Evolutionary conservation across 2,113 vertebrate species (phyloP).

Genomic region (Amphilophus citrinellus): DNA sequence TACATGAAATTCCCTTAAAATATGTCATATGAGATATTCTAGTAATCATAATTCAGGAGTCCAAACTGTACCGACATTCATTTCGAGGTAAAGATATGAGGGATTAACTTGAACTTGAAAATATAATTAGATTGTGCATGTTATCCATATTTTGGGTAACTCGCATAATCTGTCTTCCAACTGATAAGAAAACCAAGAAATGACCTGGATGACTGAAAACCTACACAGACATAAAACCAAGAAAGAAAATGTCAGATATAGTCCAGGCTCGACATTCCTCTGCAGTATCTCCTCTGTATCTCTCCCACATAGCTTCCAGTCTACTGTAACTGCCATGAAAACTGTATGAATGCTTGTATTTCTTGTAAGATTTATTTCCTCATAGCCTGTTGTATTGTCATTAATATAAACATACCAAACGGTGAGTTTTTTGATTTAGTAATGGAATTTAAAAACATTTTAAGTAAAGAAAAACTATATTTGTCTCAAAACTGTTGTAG

Average conservation of each 20-base stretch:
- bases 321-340: slow-evolving; percentile 4
- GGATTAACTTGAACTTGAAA: neutral
- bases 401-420: slow-evolving; percentile 42
- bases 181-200: neutral
- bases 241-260: neutral
- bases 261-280: slow-evolving; percentile 11
- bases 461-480: slow-evolving; percentile 47
- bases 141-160: neutral
- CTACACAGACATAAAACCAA: neutral
- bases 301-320: neutral
- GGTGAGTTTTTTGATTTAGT: slow-evolving; percentile 23
- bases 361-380: neutral
- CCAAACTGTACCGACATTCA: neutral
- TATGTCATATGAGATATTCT: neutral
- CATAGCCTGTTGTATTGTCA: slow-evolving; percentile 11
- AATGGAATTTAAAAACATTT: slow-evolving; percentile 46
- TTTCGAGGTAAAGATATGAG: slow-evolving; percentile 3
- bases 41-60: neutral
- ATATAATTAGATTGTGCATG: neutral
- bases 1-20: neutral
- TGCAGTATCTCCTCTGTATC: neutral
- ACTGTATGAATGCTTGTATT: slow-evolving; percentile 19
- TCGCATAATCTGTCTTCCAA: slow-evolving; percentile 34
- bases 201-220: too few species aligned
- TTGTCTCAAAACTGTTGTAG: slow-evolving; percentile 1